phyloP scores from a whole-genome alignment of 2,888 invertebrate species.

The Dicyrtoma fusca region DNA sequence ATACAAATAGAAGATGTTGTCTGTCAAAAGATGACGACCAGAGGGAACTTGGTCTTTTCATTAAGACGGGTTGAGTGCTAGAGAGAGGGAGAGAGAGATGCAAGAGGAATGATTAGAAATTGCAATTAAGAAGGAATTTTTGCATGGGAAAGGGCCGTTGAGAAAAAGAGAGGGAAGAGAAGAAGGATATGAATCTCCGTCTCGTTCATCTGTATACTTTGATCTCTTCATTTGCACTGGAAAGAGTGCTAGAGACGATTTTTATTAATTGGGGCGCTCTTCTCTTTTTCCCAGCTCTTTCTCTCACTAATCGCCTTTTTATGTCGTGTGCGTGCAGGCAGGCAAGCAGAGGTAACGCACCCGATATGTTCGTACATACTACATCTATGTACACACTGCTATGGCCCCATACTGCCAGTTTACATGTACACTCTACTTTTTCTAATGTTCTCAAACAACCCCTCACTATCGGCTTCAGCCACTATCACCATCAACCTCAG shows the following conservation, averaged over 20 bases:
- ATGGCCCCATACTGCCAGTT: too few relatives aligned
- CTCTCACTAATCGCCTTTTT: conserved; percentile 48
- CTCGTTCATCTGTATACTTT: conserved; percentile 43
- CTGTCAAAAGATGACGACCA: conserved; percentile 37
- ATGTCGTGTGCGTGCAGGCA: conserved; percentile 44
- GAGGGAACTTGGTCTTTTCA: conserved; percentile 36
- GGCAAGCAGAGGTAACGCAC: too few relatives aligned
- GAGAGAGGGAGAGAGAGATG: conserved; percentile 21
- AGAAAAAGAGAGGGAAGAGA: conserved; percentile 16
- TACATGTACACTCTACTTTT: too few relatives aligned
- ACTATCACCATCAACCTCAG: too few relatives aligned
- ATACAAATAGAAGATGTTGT: conserved; percentile 24
- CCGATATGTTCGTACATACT: too few relatives aligned
- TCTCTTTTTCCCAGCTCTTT: conserved; percentile 40
- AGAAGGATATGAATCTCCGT: conserved; percentile 42
- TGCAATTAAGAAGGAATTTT: conserved; percentile 50
- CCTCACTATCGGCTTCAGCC: too few relatives aligned
- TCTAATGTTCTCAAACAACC: too few relatives aligned
- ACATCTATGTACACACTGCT: too few relatives aligned
- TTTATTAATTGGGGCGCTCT: conserved; percentile 47
- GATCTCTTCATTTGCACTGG: conserved; percentile 45
- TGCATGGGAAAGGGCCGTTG: conserved; percentile 42
- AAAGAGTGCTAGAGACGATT: conserved; percentile 42
- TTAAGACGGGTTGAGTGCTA: conserved; percentile 20
- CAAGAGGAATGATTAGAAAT: conserved; percentile 46